A percentile compares a stretch with the other conserved stretches of the same genome.
phyloP scores from a whole-genome alignment of 2,113 vertebrate genomes.

The Chamaetylas fuelleborni region DNA sequence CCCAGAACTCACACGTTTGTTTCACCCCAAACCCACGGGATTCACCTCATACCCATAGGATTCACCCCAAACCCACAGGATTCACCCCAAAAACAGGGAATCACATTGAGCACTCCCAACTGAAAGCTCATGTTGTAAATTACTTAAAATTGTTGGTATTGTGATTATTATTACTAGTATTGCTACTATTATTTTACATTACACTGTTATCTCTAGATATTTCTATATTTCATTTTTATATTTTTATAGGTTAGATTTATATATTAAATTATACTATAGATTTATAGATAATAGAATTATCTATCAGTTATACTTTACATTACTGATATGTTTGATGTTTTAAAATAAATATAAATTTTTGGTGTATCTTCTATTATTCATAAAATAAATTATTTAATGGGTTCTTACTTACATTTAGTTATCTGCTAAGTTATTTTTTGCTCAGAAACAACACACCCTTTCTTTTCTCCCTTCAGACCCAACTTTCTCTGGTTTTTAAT shows the following conservation, averaged over 20 bases:
- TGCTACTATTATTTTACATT: background rate
- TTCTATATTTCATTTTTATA: background rate
- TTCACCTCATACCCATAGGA: no score
- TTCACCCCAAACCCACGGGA: no score
- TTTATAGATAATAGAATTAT: background rate
- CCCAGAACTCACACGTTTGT: no score
- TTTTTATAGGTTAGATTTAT: background rate
- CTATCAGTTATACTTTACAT: background rate
- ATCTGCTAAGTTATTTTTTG: background rate
- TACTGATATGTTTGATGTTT: background rate
- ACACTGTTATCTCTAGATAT: no score
- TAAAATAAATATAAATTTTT: background rate
- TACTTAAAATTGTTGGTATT: background rate
- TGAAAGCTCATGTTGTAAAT: background rate
- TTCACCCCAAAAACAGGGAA: background rate
- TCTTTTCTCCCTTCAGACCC: background rate
- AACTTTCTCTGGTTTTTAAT: background rate
- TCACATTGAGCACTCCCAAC: background rate
- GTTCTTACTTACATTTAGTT: background rate
- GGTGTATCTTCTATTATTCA: background rate
- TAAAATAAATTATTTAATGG: background rate
- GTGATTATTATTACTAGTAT: background rate
- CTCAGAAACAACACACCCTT: fast-evolving
- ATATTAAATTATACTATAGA: no score
- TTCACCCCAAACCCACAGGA: no score